A percentile compares a stretch with the other conserved stretches of the same genome.
phyloP scores from a whole-genome alignment of 2,113 vertebrate species.

The Apodemus speciosus region DNA sequence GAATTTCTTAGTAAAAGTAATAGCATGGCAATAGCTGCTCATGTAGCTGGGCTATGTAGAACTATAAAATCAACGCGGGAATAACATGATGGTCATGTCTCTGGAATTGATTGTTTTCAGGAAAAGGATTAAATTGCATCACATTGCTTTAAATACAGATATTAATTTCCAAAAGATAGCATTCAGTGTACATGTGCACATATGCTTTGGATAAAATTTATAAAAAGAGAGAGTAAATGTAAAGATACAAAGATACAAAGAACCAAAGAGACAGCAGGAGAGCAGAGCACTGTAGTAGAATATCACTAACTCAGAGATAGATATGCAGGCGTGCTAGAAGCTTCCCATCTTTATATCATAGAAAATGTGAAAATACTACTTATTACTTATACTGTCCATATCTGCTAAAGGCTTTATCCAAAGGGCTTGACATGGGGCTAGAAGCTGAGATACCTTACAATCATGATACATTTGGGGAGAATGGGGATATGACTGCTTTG shows the following conservation, averaged over 20 bases:
- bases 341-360: no score
- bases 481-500: not conserved
- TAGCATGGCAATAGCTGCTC: not conserved
- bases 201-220: not conserved
- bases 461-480: not conserved
- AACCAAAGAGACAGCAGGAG: fast-evolving
- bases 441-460: no score
- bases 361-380: not conserved
- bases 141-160: not conserved
- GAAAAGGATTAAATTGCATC: not conserved
- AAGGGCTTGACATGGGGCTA: not conserved
- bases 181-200: no score
- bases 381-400: no score
- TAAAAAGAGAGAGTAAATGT: not conserved
- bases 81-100: not conserved
- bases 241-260: not conserved
- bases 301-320: not conserved
- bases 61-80: not conserved
- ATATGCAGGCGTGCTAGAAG: no score
- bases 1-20: not conserved
- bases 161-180: not conserved
- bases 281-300: not conserved
- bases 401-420: not conserved
- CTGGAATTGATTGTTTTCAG: not conserved
- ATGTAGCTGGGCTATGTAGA: not conserved